phyloP scores from a whole-genome alignment of 2,888 invertebrate genomes.

The Apodemia zela region DNA sequence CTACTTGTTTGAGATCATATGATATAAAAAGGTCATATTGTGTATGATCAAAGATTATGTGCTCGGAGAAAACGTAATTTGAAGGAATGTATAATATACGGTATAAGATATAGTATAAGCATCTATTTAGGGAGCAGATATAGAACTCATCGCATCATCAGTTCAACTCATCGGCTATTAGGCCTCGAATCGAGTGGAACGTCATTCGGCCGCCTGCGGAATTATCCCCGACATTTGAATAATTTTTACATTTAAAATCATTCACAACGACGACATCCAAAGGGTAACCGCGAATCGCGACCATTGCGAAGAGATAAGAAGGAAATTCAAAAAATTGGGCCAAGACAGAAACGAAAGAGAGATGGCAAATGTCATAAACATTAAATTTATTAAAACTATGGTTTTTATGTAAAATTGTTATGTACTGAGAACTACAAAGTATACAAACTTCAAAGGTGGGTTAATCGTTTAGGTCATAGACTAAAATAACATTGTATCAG shows the following conservation, averaged over 20 bases:
- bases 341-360: constrained; percentile 31
- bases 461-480: too few relatives aligned
- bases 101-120: constrained; percentile 17
- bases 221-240: constrained; percentile 75
- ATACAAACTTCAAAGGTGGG: neutral
- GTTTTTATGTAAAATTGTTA: too few relatives aligned
- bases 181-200: constrained; percentile 54
- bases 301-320: constrained; percentile 75
- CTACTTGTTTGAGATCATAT: too few relatives aligned
- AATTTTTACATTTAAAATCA: constrained; percentile 81
- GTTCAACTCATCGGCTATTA: constrained; percentile 34
- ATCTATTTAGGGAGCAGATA: constrained; percentile 22
- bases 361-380: neutral
- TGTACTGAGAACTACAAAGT: too few relatives aligned
- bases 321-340: constrained; percentile 48
- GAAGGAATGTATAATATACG: constrained; percentile 3
- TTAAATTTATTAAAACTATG: neutral
- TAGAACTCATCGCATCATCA: constrained; percentile 26
- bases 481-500: too few relatives aligned
- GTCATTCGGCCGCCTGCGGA: constrained; percentile 61
- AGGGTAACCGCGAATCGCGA: constrained; percentile 78
- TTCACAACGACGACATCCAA: constrained; percentile 78
- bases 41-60: too few relatives aligned
- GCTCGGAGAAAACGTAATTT: neutral
- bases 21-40: too few relatives aligned